phyloP scores from a whole-genome alignment of 2,113 vertebrate genomes.

The Megatriorchis doriae region DNA sequence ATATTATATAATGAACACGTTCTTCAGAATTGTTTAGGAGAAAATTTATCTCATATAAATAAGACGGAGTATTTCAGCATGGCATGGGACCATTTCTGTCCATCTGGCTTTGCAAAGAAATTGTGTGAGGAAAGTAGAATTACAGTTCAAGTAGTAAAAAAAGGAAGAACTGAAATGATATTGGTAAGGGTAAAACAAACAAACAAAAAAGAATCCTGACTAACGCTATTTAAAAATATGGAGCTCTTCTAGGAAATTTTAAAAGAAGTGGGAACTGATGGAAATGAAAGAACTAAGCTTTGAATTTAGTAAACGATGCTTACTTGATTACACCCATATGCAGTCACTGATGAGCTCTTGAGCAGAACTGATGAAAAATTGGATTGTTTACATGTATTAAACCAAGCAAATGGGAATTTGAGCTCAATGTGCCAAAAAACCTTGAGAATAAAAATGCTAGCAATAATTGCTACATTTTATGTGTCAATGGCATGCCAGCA shows the following conservation, averaged over 20 bases:
- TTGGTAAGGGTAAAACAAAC: background rate
- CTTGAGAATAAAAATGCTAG: conserved; percentile 41
- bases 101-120: background rate
- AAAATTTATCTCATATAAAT: background rate
- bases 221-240: background rate
- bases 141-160: background rate
- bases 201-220: background rate
- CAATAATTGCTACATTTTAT: conserved; percentile 25
- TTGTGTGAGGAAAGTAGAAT: background rate
- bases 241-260: background rate
- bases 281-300: conserved; percentile 21
- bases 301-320: conserved; percentile 41
- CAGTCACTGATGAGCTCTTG: conserved; percentile 49
- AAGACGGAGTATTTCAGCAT: background rate
- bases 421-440: conserved; percentile 10
- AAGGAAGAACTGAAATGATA: background rate
- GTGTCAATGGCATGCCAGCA: conserved; percentile 1
- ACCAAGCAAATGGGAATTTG: conserved; percentile 28
- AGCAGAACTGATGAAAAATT: conserved; percentile 59
- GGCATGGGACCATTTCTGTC: background rate
- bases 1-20: background rate
- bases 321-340: conserved; percentile 51
- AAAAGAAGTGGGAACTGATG: background rate
- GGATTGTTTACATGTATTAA: conserved; percentile 56
- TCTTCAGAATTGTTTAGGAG: background rate